Conservation (phyloP, 2,113 vertebrate genomes). For the Steatornis caripensis region DNA sequence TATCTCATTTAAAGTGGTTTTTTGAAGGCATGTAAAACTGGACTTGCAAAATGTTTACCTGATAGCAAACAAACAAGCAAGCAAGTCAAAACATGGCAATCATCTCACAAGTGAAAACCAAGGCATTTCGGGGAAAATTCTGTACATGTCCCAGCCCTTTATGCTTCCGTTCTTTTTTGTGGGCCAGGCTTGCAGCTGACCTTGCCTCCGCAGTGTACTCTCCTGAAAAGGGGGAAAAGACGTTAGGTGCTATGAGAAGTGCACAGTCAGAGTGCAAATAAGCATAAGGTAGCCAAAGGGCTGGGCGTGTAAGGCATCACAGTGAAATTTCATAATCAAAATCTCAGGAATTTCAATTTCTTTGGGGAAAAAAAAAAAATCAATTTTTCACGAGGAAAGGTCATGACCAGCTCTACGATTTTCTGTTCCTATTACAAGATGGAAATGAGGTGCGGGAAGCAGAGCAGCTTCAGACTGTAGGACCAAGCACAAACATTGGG, state of each 20-base stretch:
- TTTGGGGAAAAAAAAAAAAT: not conserved
- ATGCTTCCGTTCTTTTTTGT: not conserved
- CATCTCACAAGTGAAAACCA: not conserved
- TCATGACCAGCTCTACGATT: not conserved
- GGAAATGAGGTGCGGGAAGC: not conserved
- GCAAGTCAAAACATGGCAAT: not conserved
- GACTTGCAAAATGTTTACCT: not conserved
- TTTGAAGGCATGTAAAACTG: not conserved
- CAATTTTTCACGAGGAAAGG: not conserved
- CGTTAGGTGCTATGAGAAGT: not conserved
- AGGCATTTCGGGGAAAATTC: not conserved
- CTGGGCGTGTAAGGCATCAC: not conserved
- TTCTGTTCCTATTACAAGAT: not conserved
- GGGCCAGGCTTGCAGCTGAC: not conserved
- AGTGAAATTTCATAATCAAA: not conserved
- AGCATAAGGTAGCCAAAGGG: fast-evolving
- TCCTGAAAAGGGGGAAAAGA: not conserved
- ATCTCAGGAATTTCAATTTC: not conserved
- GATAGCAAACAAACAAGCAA: not conserved
- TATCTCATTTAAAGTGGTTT: not conserved
- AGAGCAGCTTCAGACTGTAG: not conserved
- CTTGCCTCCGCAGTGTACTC: not conserved
- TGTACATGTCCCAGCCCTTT: not conserved
- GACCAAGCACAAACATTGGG: not conserved
- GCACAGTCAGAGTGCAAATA: not conserved